phyloP scores from a whole-genome alignment of 2,113 vertebrate species.

The Cryptoleucopteryx plumbea region DNA sequence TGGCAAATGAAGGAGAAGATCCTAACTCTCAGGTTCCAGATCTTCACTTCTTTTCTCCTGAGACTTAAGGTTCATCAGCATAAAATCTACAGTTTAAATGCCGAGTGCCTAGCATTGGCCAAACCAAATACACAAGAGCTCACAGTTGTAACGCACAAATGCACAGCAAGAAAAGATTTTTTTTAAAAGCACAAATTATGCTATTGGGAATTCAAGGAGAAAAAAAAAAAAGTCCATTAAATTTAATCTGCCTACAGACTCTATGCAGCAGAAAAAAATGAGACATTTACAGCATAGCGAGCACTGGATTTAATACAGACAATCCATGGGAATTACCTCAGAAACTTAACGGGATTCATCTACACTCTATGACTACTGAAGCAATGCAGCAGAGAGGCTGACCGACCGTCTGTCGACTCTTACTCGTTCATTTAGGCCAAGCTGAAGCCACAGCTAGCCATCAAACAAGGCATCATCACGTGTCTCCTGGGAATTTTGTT shows the following conservation, averaged over 20 bases:
- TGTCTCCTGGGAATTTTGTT: neutral
- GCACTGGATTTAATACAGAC: neutral
- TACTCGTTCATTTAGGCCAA: neutral
- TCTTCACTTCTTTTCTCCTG: neutral
- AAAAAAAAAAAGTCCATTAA: neutral
- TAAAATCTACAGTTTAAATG: neutral
- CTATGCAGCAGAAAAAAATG: neutral
- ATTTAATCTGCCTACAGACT: neutral
- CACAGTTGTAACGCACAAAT: neutral
- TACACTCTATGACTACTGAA: neutral
- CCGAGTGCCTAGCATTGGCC: neutral
- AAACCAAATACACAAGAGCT: neutral
- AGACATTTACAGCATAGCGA: neutral
- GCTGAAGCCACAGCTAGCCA: neutral
- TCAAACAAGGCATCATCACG: neutral
- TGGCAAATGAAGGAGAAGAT: neutral
- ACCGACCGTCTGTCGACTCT: rapidly evolving
- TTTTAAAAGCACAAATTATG: neutral
- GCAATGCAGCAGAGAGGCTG: neutral
- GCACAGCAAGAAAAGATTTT: neutral
- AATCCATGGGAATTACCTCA: neutral
- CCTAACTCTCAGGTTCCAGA: neutral
- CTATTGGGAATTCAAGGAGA: neutral
- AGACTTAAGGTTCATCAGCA: neutral
- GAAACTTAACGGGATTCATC: neutral